Percentiles rank a stretch among this genome's conserved stretches.
Evolutionary conservation across 2,113 vertebrate genomes (phyloP).

Genomic region (Azemiops feae): DNA sequence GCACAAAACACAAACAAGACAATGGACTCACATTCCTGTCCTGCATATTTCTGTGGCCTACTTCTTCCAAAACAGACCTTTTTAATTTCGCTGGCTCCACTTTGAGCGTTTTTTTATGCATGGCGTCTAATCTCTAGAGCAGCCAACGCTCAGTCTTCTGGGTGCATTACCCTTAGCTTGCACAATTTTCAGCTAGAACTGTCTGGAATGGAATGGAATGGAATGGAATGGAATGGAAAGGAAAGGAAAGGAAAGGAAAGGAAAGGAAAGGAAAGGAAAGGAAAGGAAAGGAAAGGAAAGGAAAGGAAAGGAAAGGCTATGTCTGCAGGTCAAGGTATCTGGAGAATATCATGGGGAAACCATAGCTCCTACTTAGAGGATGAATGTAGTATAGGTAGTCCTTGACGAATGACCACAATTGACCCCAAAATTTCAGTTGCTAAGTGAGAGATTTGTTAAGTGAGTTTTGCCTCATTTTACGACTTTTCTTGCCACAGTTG

Average conservation of each 20-base stretch:
- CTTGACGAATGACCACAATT: background rate
- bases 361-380: background rate
- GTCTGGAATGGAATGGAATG: background rate
- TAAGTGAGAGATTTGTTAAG: background rate
- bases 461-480: background rate
- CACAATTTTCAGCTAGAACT: background rate
- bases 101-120: background rate
- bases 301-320: rapidly evolving
- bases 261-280: too few species aligned
- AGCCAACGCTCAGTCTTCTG: background rate
- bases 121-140: background rate
- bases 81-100: background rate
- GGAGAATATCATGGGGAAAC: background rate
- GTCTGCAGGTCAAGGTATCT: background rate
- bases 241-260: too few species aligned
- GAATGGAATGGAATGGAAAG: too few species aligned
- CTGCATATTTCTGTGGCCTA: background rate
- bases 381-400: background rate
- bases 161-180: background rate
- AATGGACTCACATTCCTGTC: slow-evolving; percentile 2
- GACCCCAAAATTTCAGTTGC: background rate
- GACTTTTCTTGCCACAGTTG: background rate
- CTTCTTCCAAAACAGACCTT: background rate
- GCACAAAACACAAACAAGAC: background rate
- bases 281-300: too few species aligned